phyloP scores from a whole-genome alignment of 2,888 invertebrate genomes.

The Amphiduros pacificus region DNA sequence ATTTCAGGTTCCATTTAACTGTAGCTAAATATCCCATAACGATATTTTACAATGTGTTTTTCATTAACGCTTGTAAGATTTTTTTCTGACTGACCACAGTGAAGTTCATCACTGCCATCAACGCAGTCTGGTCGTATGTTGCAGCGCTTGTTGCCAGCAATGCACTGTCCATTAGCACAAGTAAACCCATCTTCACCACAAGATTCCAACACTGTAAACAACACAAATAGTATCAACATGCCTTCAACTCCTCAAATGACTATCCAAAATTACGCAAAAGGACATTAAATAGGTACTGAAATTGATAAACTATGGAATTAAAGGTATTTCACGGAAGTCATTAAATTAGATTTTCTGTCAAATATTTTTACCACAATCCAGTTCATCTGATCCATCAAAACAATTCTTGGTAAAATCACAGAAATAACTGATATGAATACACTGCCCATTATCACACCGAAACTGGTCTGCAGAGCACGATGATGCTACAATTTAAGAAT shows the following conservation, averaged over 20 bases:
- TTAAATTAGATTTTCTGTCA: too few species aligned
- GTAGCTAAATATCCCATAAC: too few species aligned
- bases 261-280: too few species aligned
- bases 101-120: not conserved
- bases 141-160: not conserved
- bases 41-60: too few species aligned
- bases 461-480: not conserved
- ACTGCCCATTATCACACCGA: not conserved
- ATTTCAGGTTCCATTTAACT: too few species aligned
- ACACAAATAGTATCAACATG: not conserved
- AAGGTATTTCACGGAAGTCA: too few species aligned
- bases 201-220: not conserved
- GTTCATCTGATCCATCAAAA: not conserved
- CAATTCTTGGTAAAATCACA: not conserved
- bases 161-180: not conserved
- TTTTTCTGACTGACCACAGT: not conserved
- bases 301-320: too few species aligned
- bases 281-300: too few species aligned
- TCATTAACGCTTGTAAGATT: too few species aligned
- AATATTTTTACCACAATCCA: not conserved
- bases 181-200: not conserved
- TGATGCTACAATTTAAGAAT: too few species aligned
- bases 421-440: not conserved
- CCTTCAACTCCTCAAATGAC: too few species aligned
- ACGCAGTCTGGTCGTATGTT: not conserved